Evolutionary conservation across 2,888 invertebrate genomes (phyloP), one percentile per base, ranked within the genome.

Genomic region (Lasius fuliginosus): DNA sequence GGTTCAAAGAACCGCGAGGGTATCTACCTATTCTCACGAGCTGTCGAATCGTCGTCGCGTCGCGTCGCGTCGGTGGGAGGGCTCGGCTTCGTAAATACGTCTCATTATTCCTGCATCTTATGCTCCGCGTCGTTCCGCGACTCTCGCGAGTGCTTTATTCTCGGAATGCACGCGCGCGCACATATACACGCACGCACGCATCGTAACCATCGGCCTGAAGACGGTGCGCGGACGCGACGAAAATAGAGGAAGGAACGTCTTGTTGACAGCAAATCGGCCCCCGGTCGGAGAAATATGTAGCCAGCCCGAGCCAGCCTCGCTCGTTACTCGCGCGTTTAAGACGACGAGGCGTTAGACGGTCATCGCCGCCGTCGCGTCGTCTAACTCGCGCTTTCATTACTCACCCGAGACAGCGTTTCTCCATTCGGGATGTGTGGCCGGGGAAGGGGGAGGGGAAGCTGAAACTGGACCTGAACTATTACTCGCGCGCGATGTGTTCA

Each of bases 241-340:
- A 92, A 93, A 93, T 93, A 92, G 93, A 89, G 79, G 65, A 88
- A 76, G 77, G 56, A 88, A 74, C 81, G 58, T 33, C 84, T 76
- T 87, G 90, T 87, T 87, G 90, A 91, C 89, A 85, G 88, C 74
- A 46, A 67, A 65, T 82, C 64, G 85, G 53, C 40, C 18, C 64
- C 40, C 30, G 77, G 84, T 82, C 74, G 49, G 83, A 85, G 83
- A 88, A 58, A 40, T 87, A 81, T 75, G 79, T 53, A 71, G 79
- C 71, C 71, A 79, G 79, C 30, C 71, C 27, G 42, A 71, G 79
- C 71, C 71, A 79, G 79, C 30, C 71, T 33, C 60, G 79, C 79
- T 79, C 71, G 71, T 79, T 79, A 60, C 79, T 71, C 79, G 79
- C 58, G 64, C 82, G 86, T 84, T 88, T 88, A 65, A 82, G 67